Conservation (phyloP, 2,797 vertebrate species). For the Acanthis flammea region DNA sequence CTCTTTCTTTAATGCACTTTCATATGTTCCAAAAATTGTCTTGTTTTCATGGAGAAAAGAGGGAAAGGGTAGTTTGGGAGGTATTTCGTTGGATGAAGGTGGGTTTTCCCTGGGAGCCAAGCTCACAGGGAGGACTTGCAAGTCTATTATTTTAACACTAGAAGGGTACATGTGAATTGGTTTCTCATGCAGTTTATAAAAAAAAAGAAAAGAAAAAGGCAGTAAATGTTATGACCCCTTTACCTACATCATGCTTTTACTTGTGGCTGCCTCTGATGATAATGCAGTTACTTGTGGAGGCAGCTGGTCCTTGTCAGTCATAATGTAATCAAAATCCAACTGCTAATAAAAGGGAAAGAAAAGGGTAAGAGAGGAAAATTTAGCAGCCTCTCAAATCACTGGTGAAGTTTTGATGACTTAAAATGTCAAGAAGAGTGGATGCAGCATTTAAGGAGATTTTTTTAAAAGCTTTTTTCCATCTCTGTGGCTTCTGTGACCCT, state of each 20-base stretch:
- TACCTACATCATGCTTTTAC: neutral
- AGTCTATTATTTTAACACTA: neutral
- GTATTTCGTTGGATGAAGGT: neutral
- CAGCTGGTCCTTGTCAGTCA: neutral
- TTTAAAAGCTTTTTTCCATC: neutral
- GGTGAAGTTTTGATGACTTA: conserved; percentile 6
- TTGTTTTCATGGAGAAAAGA: neutral
- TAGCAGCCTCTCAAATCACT: neutral
- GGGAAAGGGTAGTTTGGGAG: neutral
- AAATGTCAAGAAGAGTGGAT: neutral
- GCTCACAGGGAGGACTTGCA: neutral
- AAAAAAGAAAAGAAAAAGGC: neutral
- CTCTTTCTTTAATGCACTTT: neutral
- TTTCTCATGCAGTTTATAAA: neutral
- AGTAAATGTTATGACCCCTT: neutral
- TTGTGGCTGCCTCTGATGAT: neutral
- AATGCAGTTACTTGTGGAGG: neutral
- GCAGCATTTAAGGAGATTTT: neutral
- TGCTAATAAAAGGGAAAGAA: neutral
- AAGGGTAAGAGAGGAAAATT: neutral
- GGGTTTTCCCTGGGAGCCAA: neutral
- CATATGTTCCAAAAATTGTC: neutral
- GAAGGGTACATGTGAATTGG: neutral
- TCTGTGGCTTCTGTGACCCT: neutral
- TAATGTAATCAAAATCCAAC: conserved; percentile 4